phyloP scores from a whole-genome alignment of 1,140 invertebrate genomes.

The Drosophila melanogaster region DNA sequence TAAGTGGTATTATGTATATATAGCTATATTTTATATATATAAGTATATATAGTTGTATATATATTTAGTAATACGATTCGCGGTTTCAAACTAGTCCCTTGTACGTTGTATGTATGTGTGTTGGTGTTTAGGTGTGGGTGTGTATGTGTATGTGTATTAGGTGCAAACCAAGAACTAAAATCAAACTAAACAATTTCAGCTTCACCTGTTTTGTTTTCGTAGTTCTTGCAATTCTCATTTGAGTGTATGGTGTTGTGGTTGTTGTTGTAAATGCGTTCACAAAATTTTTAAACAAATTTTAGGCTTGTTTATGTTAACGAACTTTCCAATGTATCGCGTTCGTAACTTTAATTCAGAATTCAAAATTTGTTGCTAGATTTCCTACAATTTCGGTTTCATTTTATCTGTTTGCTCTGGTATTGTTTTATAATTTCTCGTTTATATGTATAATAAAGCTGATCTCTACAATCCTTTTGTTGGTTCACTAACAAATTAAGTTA shows the following conservation, averaged over 20 bases:
- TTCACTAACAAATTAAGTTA: slow-evolving; percentile 56
- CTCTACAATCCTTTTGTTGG: slow-evolving; percentile 56
- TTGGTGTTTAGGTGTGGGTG: slow-evolving; percentile 16
- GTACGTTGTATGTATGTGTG: slow-evolving; percentile 72
- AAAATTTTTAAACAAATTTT: slow-evolving; percentile 56
- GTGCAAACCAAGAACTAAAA: slow-evolving; percentile 50
- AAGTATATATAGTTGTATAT: slow-evolving; percentile 60
- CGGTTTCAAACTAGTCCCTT: slow-evolving; percentile 82
- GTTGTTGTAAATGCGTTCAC: slow-evolving; percentile 69
- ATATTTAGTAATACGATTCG: slow-evolving; percentile 83
- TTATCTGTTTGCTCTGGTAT: slow-evolving; percentile 8
- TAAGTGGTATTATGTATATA: slow-evolving; percentile 38
- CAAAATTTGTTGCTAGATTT: slow-evolving; percentile 67
- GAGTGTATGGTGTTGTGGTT: slow-evolving; percentile 39
- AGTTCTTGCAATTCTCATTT: slow-evolving; percentile 39
- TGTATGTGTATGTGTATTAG: slow-evolving; percentile 22
- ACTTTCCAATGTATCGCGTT: slow-evolving; percentile 25
- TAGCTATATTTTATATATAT: slow-evolving; percentile 49
- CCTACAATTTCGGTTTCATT: slow-evolving; percentile 32
- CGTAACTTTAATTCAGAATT: slow-evolving; percentile 57
- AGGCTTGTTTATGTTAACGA: slow-evolving; percentile 40
- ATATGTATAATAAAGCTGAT: slow-evolving; percentile 64
- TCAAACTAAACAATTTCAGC: slow-evolving; percentile 43
- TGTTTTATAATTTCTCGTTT: slow-evolving; percentile 22
- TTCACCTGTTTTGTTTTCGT: slow-evolving; percentile 20